Base-by-base conservation (phyloP, 2,888 invertebrate genomes). In the Euzetes globulus region DNA sequence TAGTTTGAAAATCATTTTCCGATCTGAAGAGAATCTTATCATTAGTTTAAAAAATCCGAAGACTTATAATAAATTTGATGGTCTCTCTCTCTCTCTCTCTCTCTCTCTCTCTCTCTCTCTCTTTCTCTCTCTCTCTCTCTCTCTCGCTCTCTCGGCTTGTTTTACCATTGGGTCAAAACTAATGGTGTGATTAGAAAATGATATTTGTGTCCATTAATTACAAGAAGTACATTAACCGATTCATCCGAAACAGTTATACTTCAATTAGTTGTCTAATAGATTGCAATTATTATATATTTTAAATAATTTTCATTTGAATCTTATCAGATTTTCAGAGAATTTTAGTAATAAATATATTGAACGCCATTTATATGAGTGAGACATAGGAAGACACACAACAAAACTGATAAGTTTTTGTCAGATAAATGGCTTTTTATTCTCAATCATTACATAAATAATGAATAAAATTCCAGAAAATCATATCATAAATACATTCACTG, bases 251-350 rank as follows among this genome's bases (percentile, higher is more conserved):
- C 58, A 58, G 15, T 60, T 60, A 65, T 17, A 33, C 63, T 65
- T 65, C 63, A 65, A 65, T 65, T 65, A 65, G 63, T 65, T 37
- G 37, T 41, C n/a, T 29, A 65, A 65, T 65, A 33, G 63, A 65
- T 65, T 65, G 58, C 58, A 58, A 58, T 65, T 19, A 65, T 65
- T 19, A 65, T 37, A 65, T 65, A 65, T 65, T 9, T 19, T 65
- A 27, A 22, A 19, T 19, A 22, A 22, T 55, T 27, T 27, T 58
- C 29, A 58, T 15, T 58, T 11, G 4, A 37, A 65, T 65, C 33
- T 65, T n/a, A 65, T 65, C 63, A 37, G 63, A 58, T 58, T 58
- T 27, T 1, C 25, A n/a, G 9, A n/a, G 27, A 19, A 65, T 17
- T 19, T 11, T 6, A 33, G 29, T 33, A 29, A 63, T 65, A 37